Base-by-base conservation (phyloP, 2,888 invertebrate genomes). In the Ecdyonurus torrentis region DNA sequence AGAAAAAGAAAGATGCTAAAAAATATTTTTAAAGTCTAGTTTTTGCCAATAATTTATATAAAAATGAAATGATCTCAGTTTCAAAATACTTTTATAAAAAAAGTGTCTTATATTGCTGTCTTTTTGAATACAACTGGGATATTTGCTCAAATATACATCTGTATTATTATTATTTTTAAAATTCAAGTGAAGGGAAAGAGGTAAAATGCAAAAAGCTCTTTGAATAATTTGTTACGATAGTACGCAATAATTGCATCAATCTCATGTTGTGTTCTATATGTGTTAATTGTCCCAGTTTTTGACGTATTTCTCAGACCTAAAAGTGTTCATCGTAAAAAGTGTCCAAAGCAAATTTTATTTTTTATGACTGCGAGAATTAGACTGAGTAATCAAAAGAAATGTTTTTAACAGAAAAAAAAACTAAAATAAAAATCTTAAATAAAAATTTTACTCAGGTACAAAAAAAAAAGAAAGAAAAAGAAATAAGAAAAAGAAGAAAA, bases 51-150 rank as follows among this genome's bases (percentile, higher is more conserved):
- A 37, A 10, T 37, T 37, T 37, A 10, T 37, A 37, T 10, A 10
- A 37, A n/a, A n/a, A n/a, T n/a, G n/a, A n/a, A 37, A 37, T 15
- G 37, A 37, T 37, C 37, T 37, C 37, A 37, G 15, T 37, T n/a
- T n/a, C 5, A 37, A 37, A 37, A 37, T 37, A 37, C 15, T 37
- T 10, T 65, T 64, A 58, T 64, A 67, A 68, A 67, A 68, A 67
- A 66, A 63, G 67, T 68, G 66, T 67, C n/a, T n/a, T n/a, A n/a
- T n/a, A n/a, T n/a, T n/a, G n/a, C n/a, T n/a, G n/a, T n/a, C n/a
- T n/a, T n/a, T n/a, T n/a, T n/a, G n/a, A n/a, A n/a, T n/a, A n/a
- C n/a, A n/a, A n/a, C n/a, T n/a, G n/a, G n/a, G n/a, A n/a, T n/a
- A n/a, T n/a, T n/a, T n/a, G n/a, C n/a, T n/a, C n/a, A n/a, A n/a